A percentile compares a stretch with the other conserved stretches of the same genome.
phyloP scores from a whole-genome alignment of 2,888 invertebrate genomes.

The Mycalesis mineus region DNA sequence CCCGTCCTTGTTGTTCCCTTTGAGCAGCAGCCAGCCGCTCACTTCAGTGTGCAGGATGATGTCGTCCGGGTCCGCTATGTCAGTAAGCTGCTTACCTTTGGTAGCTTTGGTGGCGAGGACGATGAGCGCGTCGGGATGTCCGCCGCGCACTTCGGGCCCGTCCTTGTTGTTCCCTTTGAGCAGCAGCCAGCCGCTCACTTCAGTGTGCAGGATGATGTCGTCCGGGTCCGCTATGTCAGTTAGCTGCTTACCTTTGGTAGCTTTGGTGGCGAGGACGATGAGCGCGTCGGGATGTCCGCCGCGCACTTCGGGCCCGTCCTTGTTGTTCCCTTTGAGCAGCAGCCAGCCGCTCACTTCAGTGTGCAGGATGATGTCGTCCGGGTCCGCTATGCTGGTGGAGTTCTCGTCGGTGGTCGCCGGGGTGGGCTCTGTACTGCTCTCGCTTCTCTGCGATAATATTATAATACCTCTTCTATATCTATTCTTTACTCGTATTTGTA shows the following conservation, averaged over 20 bases:
- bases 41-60: no score
- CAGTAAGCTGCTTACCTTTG: slow-evolving; percentile 80
- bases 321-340: slow-evolving; percentile 87
- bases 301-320: slow-evolving; percentile 93
- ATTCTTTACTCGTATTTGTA: no score
- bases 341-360: slow-evolving; percentile 89
- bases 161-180: slow-evolving; percentile 90
- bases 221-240: no score
- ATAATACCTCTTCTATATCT: no score
- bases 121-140: slow-evolving; percentile 94
- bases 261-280: slow-evolving; percentile 96
- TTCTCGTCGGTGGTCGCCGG: slow-evolving; percentile 35
- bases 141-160: slow-evolving; percentile 94
- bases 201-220: slow-evolving; percentile 87
- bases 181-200: slow-evolving; percentile 88
- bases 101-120: slow-evolving; percentile 97
- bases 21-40: no score
- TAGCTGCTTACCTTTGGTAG: slow-evolving; percentile 84
- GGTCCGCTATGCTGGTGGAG: slow-evolving; percentile 38
- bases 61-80: no score
- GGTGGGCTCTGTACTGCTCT: slow-evolving; percentile 52
- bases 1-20: no score
- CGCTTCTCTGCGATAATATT: slow-evolving; percentile 56
- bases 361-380: slow-evolving; percentile 84
- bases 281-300: slow-evolving; percentile 97